phyloP scores from a whole-genome alignment of 2,113 vertebrate species.

The Semnornis frantzii region DNA sequence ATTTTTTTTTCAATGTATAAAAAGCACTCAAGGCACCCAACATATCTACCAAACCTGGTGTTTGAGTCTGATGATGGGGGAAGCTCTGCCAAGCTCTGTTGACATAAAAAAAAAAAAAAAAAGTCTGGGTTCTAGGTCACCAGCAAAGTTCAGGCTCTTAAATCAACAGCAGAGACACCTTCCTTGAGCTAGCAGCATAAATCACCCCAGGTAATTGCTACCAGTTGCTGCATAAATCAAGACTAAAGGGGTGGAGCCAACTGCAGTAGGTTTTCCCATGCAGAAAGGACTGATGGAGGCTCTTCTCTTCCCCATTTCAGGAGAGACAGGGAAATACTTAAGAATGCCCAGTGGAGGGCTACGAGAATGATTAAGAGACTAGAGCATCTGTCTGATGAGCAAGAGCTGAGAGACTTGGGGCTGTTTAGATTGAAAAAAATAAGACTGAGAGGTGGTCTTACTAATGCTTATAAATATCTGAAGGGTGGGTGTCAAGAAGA shows the following conservation, averaged over 20 bases:
- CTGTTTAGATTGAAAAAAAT: no score
- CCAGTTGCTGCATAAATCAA: not conserved
- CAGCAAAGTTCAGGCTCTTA: not conserved
- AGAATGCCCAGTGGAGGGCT: no score
- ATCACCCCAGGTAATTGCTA: not conserved
- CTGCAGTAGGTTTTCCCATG: not conserved
- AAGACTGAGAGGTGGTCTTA: no score
- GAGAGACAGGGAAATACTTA: no score
- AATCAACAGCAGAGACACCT: not conserved
- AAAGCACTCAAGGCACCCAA: rapidly evolving
- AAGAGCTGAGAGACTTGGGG: no score
- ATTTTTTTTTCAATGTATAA: not conserved
- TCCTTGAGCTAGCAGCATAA: not conserved
- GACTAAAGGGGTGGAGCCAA: not conserved
- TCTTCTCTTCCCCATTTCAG: not conserved
- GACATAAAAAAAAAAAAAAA: not conserved
- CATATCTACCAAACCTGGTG: not conserved
- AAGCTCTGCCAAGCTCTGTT: not conserved
- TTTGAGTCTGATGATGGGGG: not conserved
- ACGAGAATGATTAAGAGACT: no score
- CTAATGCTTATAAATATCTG: no score
- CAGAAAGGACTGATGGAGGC: not conserved
- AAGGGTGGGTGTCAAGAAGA: no score
- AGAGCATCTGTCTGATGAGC: no score
- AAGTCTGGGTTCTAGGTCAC: not conserved